Evolutionary conservation across 2,888 invertebrate genomes (phyloP), one percentile per base, ranked within the genome.

Genomic region (Protonemura montana): DNA sequence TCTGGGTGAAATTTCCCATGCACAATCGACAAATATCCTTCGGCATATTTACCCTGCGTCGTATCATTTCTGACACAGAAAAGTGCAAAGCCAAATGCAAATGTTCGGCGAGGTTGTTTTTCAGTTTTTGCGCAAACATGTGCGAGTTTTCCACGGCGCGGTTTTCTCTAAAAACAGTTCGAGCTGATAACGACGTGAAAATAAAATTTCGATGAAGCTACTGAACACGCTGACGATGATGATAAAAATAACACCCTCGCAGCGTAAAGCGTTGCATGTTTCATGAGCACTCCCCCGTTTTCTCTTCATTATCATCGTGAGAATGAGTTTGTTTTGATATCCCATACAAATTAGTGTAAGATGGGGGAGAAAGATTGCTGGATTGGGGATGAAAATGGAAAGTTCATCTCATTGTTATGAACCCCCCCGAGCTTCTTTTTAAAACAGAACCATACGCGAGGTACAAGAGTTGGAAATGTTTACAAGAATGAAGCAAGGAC

Each of bases 261-360:
- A 59, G 59, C 59, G 59, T 13, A 21, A 29, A 81, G n/a, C 30
- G 29, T 27, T 29, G 81, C 29, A 29, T n/a, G 27, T 42, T 84
- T 84, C 76, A 76, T 84, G 84, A 76, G 1, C 21, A 76, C 41
- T 82, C 76, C 77, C 80, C 86, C 86, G 86, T 86, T 86, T 86
- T 87, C 86, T 77, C 85, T 41, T 85, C 85, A 86, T 86, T 86
- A 82, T 77, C 21, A 27, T 77, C 86, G 85, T 82, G 85, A 81
- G 77, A 81, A 82, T 41, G 85, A 77, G 87, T 85, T 87, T 86
- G 86, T 86, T 85, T 85, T 82, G 87, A 87, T 87, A 87, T 86
- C 86, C 80, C 77, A 86, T 86, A 87, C 87, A 86, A 86, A 87
- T 87, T 87, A 86, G 86, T 10, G 78, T 10, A 29, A 21, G 76